Base-by-base conservation (phyloP, 2,113 vertebrate genomes). In the Aix galericulata region DNA sequence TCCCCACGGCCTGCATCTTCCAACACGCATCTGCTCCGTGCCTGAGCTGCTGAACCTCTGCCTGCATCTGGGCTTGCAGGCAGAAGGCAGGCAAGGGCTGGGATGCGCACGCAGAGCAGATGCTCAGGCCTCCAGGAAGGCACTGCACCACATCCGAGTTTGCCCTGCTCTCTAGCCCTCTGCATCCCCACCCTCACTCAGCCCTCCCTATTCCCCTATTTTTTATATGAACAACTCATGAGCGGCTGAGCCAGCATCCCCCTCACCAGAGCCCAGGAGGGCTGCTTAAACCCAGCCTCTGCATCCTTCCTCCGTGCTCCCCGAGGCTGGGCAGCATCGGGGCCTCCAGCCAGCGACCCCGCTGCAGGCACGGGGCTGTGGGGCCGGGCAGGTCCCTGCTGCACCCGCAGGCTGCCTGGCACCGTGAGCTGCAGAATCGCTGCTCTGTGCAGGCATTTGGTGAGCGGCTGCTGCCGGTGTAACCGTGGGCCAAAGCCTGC, bases 21-120 rank as follows among this genome's bases (percentile, higher is more conserved):
- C 78, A 38, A 9, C 3, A 4, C 1, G 0, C 7, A 8, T 40
- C 27, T 1, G 6, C 36, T 44, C 3, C 21, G 15, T 2, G 36
- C 5, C 79, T 11, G 75, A 21, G 85, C 38, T 64, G 91, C 89
- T 56, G 72, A 94, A 14, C 23, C 46, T 17, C 1, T 5, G 77
- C 42, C 80, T 84, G 15, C 42, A 17, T 7, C 76, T 20, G 75
- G 55, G 88, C 75, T 87, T 1, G 3, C 17, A 21, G 90, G 78
- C 82, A 44, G 82, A 1, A n/a, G 73, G 90, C 48, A 58, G 73
- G 83, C 80, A 16, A 48, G 68, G 46, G 85, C 38, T 4, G 6
- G 87, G 84, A 8, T 3, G 66, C 26, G 82, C 15, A 8, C 60
- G 82, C 89, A 80, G 87, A 40, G 53, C 6, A 34, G 46, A 63